These are phyloP conservation scores for Ophthalmolycus amberensis DNA, from an alignment of 2,113 vertebrate species.

Conservation along the genomic window DNA sequence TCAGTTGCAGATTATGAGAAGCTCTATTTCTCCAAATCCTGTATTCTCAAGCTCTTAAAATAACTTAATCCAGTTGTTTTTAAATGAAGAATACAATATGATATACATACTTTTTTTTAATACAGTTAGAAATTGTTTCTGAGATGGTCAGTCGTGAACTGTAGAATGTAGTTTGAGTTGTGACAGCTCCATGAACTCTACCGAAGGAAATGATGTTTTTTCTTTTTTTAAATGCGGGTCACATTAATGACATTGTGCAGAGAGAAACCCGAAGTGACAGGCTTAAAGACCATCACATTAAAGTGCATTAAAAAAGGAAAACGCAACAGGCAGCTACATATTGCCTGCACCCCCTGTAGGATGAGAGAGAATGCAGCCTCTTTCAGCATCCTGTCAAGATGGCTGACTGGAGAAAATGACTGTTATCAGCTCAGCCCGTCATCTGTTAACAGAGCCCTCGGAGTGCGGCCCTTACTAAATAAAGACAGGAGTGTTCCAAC, in stretches of 20 bases:
- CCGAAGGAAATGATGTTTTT: constrained; percentile 5
- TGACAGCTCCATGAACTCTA: constrained; percentile 28
- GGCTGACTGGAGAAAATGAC: constrained; percentile 80
- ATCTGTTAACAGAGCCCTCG: constrained; percentile 68
- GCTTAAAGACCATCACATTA: constrained; percentile 54
- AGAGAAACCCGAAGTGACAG: constrained; percentile 35
- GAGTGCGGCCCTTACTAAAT: constrained; percentile 57
- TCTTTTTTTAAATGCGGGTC: constrained; percentile 16
- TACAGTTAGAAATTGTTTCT: background rate
- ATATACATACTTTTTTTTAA: background rate
- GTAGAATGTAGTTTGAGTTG: background rate
- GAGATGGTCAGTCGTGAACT: background rate
- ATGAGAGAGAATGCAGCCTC: constrained; percentile 63
- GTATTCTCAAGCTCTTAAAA: background rate
- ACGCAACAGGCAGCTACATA: constrained; percentile 56
- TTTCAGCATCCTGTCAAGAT: constrained; percentile 77
- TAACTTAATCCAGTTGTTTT: background rate
- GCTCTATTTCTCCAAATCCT: background rate
- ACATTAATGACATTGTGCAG: constrained; percentile 32
- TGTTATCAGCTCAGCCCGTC: constrained; percentile 74
- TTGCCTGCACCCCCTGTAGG: constrained; percentile 64
- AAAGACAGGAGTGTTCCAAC: constrained; percentile 49
- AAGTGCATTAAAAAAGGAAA: constrained; percentile 26
- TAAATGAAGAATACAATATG: background rate
- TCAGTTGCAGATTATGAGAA: background rate